Percentiles rank a stretch among this genome's conserved stretches.
These are phyloP conservation scores for Coelinius sp. DNA, from an alignment of 2,888 invertebrate species.

Conservation along the genomic window DNA sequence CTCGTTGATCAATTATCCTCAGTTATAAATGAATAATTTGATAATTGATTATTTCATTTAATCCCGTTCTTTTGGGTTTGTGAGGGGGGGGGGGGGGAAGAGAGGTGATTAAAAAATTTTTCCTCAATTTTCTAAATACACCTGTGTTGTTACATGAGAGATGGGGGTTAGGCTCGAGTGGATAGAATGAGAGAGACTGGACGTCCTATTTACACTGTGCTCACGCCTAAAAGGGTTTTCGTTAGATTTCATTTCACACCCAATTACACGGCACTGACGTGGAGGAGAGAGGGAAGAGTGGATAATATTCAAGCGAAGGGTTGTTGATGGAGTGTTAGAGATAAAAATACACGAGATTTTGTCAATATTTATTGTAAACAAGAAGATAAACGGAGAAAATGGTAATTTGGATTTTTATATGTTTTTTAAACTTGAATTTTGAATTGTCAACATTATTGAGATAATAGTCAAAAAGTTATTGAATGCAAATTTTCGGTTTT, in stretches of 20 bases:
- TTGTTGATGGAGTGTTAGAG: conserved; percentile 22
- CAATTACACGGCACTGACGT: conserved; percentile 66
- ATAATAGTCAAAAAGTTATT: no score
- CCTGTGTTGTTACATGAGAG: conserved; percentile 4
- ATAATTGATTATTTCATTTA: background rate
- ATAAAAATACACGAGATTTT: conserved; percentile 7
- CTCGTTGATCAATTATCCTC: conserved; percentile 16
- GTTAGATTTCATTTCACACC: conserved; percentile 71
- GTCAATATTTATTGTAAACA: no score
- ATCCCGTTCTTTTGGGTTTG: background rate
- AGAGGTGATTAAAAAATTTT: conserved; percentile 60
- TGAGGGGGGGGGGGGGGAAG: background rate
- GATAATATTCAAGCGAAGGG: conserved; percentile 1
- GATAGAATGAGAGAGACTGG: conserved; percentile 52
- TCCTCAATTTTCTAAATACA: conserved; percentile 37
- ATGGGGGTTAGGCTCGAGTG: conserved; percentile 51
- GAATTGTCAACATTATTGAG: no score
- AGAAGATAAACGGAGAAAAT: no score
- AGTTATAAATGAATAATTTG: background rate
- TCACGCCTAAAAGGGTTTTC: conserved; percentile 71
- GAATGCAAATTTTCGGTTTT: no score
- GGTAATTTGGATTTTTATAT: no score
- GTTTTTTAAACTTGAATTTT: no score
- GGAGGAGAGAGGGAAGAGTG: conserved; percentile 40
- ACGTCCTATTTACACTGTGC: conserved; percentile 53